A percentile compares a stretch with the other conserved stretches of the same genome.
These are phyloP conservation scores for Gastracanthus pulcherrimus DNA, from an alignment of 2,888 invertebrate genomes.

Conservation along the genomic window DNA sequence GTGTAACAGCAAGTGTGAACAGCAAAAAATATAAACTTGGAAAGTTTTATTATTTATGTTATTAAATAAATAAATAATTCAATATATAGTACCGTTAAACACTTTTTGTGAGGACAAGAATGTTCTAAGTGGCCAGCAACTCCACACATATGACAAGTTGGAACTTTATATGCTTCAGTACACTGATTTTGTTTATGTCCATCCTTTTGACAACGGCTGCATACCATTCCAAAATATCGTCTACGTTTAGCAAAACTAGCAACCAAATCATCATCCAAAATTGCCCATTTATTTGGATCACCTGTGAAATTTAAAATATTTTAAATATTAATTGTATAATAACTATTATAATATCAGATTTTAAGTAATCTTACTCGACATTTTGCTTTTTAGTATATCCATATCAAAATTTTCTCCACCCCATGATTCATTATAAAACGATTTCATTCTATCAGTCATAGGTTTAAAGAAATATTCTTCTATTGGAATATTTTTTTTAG, in stretches of 20 bases:
- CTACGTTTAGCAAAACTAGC: slow-evolving; percentile 37
- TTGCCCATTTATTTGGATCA: slow-evolving; percentile 70
- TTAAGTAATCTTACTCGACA: slow-evolving; percentile 81
- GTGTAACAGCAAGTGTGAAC: too few species aligned
- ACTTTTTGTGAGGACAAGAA: slow-evolving; percentile 84
- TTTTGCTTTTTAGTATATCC: slow-evolving; percentile 80
- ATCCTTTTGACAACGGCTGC: slow-evolving; percentile 82
- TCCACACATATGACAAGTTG: slow-evolving; percentile 85
- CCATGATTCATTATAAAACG: slow-evolving; percentile 84
- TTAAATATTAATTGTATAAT: neutral
- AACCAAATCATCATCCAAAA: slow-evolving; percentile 68
- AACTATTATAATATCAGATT: slow-evolving; percentile 16
- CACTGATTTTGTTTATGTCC: slow-evolving; percentile 84
- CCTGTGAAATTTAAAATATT: slow-evolving; percentile 60
- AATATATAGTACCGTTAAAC: slow-evolving; percentile 80
- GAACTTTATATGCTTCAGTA: slow-evolving; percentile 78
- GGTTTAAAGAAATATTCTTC: slow-evolving; percentile 67
- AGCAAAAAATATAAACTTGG: too few species aligned
- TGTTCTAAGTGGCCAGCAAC: slow-evolving; percentile 82
- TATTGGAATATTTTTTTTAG: slow-evolving; percentile 38
- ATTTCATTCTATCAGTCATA: slow-evolving; percentile 79
- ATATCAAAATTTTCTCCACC: slow-evolving; percentile 83
- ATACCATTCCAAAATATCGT: slow-evolving; percentile 72
- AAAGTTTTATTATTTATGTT: too few species aligned
- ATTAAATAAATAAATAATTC: neutral